A percentile compares a stretch with the other conserved stretches of the same genome.
phyloP scores from a whole-genome alignment of 1,140 invertebrate genomes.

The Goniozus legneri region DNA sequence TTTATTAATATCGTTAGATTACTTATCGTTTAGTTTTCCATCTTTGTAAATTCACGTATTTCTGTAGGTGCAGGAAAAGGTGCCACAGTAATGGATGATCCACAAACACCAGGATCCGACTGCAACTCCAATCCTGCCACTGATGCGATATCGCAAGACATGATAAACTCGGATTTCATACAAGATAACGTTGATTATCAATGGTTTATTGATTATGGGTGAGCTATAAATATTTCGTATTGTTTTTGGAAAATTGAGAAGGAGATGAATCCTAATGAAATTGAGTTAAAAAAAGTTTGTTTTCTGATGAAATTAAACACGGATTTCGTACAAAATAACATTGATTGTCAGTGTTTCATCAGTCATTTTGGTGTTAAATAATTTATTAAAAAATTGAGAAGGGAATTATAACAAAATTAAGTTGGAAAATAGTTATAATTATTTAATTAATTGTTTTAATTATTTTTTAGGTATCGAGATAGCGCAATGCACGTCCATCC shows the following conservation, averaged over 20 bases:
- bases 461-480: slow-evolving; percentile 64
- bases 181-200: slow-evolving; percentile 87
- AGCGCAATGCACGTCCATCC: slow-evolving; percentile 70
- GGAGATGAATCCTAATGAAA: no score
- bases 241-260: not conserved
- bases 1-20: no score
- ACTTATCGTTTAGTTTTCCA: no score
- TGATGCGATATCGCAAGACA: slow-evolving; percentile 46
- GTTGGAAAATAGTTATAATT: not conserved
- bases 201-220: slow-evolving; percentile 86
- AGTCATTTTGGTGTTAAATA: slow-evolving; percentile 71
- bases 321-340: slow-evolving; percentile 84
- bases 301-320: slow-evolving; percentile 35
- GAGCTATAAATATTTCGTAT: no score
- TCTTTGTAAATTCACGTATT: not conserved
- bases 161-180: slow-evolving; percentile 67
- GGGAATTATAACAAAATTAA: no score
- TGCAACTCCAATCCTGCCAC: slow-evolving; percentile 59
- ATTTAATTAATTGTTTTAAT: not conserved
- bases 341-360: slow-evolving; percentile 84
- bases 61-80: slow-evolving; percentile 38
- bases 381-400: not conserved
- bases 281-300: not conserved
- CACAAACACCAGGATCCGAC: slow-evolving; percentile 59
- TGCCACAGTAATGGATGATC: slow-evolving; percentile 48